These are phyloP conservation scores for Ceratosolen fusciceps DNA, from an alignment of 1,140 invertebrate genomes.

Conservation along the genomic window DNA sequence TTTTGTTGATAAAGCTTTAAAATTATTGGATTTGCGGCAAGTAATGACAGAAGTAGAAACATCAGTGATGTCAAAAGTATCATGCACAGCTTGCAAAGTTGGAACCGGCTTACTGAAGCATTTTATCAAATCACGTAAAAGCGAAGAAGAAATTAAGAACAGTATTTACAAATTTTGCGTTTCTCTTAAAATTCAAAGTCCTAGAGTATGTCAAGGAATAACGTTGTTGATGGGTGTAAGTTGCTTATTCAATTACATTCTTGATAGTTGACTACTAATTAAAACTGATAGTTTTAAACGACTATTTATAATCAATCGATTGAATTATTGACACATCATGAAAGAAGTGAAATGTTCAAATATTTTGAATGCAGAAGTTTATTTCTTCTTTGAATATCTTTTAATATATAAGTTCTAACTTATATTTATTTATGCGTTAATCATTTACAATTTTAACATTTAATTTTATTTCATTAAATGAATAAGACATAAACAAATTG, in stretches of 20 bases:
- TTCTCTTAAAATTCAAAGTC: conserved; percentile 86
- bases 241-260: conserved; percentile 14
- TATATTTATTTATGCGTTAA: too few relatives aligned
- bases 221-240: conserved; percentile 86
- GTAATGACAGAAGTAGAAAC: conserved; percentile 90
- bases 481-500: neutral
- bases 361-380: too few relatives aligned
- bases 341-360: too few relatives aligned
- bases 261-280: too few relatives aligned
- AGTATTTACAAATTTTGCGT: conserved; percentile 89
- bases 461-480: too few relatives aligned
- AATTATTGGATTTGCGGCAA: conserved; percentile 85
- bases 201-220: conserved; percentile 88
- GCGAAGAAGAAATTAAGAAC: conserved; percentile 86
- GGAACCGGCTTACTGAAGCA: conserved; percentile 87
- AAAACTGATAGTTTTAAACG: too few relatives aligned
- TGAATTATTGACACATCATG: too few relatives aligned
- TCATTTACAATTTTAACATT: too few relatives aligned
- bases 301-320: too few relatives aligned
- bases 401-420: too few relatives aligned
- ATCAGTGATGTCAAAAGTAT: conserved; percentile 91
- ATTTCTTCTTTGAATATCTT: too few relatives aligned
- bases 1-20: conserved; percentile 86
- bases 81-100: conserved; percentile 91
- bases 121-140: conserved; percentile 86